Percentiles rank a stretch among this genome's conserved stretches.
phyloP scores from a whole-genome alignment of 2,797 vertebrate genomes.

The Clarias fuscus region DNA sequence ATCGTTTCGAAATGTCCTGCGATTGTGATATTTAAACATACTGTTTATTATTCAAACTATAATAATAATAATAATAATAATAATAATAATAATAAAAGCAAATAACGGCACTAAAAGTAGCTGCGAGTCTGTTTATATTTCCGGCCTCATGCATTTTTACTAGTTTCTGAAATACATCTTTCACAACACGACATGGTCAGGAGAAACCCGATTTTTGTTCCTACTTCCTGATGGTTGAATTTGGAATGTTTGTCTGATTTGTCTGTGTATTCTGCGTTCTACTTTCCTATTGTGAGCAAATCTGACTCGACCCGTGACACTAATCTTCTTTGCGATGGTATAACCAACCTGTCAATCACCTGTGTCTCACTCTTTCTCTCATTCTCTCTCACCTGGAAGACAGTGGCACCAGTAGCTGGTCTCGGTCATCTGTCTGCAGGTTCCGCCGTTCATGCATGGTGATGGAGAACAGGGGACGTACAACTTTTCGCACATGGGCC shows the following conservation, averaged over 20 bases:
- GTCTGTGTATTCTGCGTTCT: background rate
- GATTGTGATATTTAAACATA: no score
- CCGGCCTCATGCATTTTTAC: no score
- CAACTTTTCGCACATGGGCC: slow-evolving; percentile 80
- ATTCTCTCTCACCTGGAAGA: slow-evolving; percentile 78
- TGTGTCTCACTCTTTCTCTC: background rate
- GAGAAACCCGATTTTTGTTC: background rate
- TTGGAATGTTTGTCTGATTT: background rate
- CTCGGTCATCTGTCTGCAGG: slow-evolving; percentile 84
- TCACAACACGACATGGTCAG: no score
- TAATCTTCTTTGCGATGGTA: background rate
- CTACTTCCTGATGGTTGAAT: background rate
- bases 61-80: no score
- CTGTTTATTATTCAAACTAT: no score
- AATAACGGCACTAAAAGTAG: no score
- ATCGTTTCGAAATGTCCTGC: no score
- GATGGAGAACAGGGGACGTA: slow-evolving; percentile 88
- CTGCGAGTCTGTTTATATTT: no score
- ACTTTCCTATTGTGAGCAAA: background rate
- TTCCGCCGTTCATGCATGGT: slow-evolving; percentile 88
- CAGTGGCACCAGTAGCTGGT: slow-evolving; percentile 88
- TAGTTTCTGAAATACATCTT: no score
- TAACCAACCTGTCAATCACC: background rate
- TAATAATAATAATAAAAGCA: no score
- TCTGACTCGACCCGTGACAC: background rate